A percentile compares a stretch with the other conserved stretches of the same genome.
Conservation (phyloP, 2,113 vertebrate genomes). For the Mormoops blainvillei region DNA sequence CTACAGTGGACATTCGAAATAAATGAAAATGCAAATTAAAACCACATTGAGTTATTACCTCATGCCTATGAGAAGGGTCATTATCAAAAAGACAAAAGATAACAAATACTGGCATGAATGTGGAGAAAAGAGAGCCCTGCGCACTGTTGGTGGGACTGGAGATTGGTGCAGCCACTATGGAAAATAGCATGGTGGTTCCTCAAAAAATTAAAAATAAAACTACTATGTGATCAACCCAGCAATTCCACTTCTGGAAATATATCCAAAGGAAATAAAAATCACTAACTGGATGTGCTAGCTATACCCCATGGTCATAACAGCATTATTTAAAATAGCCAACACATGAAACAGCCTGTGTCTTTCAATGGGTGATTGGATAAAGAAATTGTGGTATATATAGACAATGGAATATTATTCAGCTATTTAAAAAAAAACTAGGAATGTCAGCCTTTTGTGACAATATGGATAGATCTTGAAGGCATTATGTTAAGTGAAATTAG, state of each 20-base stretch:
- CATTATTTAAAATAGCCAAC: background rate
- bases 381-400: background rate
- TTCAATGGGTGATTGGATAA: background rate
- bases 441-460: background rate
- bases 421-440: background rate
- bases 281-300: background rate
- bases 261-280: background rate
- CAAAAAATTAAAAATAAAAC: background rate
- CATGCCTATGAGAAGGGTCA: background rate
- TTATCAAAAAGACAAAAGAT: background rate
- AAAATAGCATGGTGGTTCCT: background rate
- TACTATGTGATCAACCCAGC: background rate
- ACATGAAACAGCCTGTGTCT: background rate
- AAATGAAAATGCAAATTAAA: background rate
- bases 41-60: background rate
- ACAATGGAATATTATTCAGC: background rate
- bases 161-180: background rate
- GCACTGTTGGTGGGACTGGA: background rate
- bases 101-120: background rate
- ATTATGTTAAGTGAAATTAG: background rate
- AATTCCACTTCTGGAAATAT: background rate
- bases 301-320: background rate
- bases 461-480: background rate
- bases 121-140: background rate
- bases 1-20: background rate